These are phyloP conservation scores for Caenorhabditis zanzibari DNA, from an alignment of 2,888 invertebrate species.

Conservation along the genomic window DNA sequence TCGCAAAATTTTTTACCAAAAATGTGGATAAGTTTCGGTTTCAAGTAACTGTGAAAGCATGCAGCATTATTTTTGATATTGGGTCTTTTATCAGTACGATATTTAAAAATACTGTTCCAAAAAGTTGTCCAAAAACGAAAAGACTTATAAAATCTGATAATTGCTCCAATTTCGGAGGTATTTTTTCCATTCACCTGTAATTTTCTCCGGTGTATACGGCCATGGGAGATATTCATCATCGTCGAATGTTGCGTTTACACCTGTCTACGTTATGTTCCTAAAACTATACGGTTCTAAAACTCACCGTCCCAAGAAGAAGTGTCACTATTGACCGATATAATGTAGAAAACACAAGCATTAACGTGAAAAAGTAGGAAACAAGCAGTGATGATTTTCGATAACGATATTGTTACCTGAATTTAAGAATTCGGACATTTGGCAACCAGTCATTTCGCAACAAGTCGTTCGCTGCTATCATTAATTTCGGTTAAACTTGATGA, in stretches of 20 bases:
- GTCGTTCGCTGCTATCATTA: too few relatives aligned
- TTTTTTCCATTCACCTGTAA: constrained; percentile 48
- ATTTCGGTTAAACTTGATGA: too few relatives aligned
- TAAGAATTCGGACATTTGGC: too few relatives aligned
- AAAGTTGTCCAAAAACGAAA: too few relatives aligned
- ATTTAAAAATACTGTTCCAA: too few relatives aligned
- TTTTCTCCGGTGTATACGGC: constrained; percentile 71
- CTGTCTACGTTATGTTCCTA: too few relatives aligned
- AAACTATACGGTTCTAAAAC: neutral
- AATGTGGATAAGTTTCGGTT: neutral
- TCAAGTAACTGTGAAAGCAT: neutral
- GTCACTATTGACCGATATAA: constrained; percentile 66
- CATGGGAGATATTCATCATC: constrained; percentile 69
- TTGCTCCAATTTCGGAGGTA: too few relatives aligned
- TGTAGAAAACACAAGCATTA: constrained; percentile 77
- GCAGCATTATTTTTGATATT: too few relatives aligned
- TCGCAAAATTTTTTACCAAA: neutral
- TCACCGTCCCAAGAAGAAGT: constrained; percentile 60
- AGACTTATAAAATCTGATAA: too few relatives aligned
- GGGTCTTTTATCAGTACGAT: too few relatives aligned
- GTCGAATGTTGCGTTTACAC: constrained; percentile 70
- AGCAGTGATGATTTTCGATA: constrained; percentile 62
- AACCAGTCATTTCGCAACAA: too few relatives aligned
- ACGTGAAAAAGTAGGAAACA: constrained; percentile 78
- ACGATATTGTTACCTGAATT: constrained; percentile 57